Conservation (phyloP, 2,888 invertebrate genomes). For the Lycaena phlaeas region DNA sequence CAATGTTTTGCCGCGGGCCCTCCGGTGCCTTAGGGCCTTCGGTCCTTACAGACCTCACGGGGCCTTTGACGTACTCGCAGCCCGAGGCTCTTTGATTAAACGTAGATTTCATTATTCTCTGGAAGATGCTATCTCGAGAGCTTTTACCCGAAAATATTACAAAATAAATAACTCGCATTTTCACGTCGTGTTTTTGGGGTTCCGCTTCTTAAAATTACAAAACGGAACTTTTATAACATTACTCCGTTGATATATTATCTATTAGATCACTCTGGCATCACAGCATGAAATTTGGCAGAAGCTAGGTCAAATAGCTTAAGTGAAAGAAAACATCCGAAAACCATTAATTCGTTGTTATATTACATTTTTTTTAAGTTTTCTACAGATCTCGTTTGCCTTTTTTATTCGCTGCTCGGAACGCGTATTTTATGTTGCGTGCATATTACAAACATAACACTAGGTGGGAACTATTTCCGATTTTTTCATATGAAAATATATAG, state of each 20-base stretch:
- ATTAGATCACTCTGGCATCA: too few relatives aligned
- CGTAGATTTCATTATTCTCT: constrained; percentile 14
- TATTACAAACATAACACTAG: not conserved
- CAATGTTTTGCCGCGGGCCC: constrained; percentile 17
- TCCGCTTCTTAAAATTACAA: too few relatives aligned
- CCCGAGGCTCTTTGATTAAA: constrained; percentile 19
- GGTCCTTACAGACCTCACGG: not conserved
- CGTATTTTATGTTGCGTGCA: not conserved
- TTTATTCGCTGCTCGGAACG: not conserved
- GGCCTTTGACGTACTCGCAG: constrained; percentile 16
- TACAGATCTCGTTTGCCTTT: too few relatives aligned
- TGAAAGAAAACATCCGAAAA: too few relatives aligned
- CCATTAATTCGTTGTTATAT: too few relatives aligned
- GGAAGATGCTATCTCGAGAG: constrained; percentile 5
- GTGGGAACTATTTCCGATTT: not conserved
- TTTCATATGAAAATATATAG: not conserved
- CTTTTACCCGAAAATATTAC: constrained; percentile 4
- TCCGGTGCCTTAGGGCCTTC: constrained; percentile 4
- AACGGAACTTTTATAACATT: too few relatives aligned
- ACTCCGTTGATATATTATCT: too few relatives aligned
- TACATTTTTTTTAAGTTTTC: too few relatives aligned
- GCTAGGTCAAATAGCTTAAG: too few relatives aligned
- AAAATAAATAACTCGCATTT: constrained; percentile 5
- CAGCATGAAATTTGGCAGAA: too few relatives aligned
- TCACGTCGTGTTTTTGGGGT: not conserved